Evolutionary conservation across 2,113 vertebrate genomes (phyloP).

Genomic region (Podarcis raffonei): DNA sequence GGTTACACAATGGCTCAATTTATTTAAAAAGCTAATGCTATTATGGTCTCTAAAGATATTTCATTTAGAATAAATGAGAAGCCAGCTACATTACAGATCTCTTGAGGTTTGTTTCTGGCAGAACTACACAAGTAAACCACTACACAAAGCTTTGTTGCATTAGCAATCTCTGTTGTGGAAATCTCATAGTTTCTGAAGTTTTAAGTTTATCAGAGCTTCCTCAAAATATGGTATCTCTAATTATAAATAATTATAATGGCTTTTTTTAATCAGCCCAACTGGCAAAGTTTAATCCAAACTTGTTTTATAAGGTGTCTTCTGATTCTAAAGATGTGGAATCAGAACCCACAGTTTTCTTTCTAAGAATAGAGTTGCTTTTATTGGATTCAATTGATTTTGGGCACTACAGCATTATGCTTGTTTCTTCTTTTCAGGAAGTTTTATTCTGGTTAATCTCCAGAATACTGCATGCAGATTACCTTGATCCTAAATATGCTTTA

Average conservation of each 20-base stretch:
- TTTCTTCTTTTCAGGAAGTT: not conserved
- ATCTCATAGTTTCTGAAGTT: constrained; percentile 34
- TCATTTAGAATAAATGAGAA: constrained; percentile 45
- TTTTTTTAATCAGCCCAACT: not conserved
- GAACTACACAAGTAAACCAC: constrained; percentile 55
- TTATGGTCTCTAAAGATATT: constrained; percentile 47
- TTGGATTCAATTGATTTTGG: not conserved
- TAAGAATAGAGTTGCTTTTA: constrained; percentile 8
- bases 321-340: not conserved
- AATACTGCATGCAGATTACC: not conserved
- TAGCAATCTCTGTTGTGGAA: constrained; percentile 38
- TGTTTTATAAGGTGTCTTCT: not conserved
- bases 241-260: not conserved
- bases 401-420: too few relatives aligned
- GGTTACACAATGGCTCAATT: constrained; percentile 49
- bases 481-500: not conserved
- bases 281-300: not conserved
- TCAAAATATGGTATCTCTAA: not conserved
- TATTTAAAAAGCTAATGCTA: constrained; percentile 38
- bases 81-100: constrained; percentile 53
- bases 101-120: constrained; percentile 71
- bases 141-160: constrained; percentile 51
- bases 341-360: not conserved
- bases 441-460: not conserved
- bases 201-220: rapidly evolving